Evolutionary conservation across 2,888 invertebrate genomes (phyloP).

Genomic region (Lasioglossum oenotherae): DNA sequence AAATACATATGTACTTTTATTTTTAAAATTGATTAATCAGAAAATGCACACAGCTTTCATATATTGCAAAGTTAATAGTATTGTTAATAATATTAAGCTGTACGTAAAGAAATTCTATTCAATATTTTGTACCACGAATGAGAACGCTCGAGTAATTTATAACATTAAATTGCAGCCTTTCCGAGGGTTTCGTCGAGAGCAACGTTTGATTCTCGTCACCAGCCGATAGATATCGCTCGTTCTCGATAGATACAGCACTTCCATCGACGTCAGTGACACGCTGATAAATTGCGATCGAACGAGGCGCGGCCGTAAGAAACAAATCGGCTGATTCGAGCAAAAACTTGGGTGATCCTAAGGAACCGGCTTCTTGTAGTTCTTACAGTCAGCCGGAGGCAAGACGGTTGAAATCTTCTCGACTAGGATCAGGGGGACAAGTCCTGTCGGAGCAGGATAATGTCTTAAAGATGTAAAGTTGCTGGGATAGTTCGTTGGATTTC

Average conservation of each 20-base stretch:
- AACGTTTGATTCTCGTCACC: conserved; percentile 12
- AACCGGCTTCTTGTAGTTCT: conserved; percentile 29
- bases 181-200: background rate
- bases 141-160: background rate
- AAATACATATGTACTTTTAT: too few species aligned
- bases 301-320: conserved; percentile 20
- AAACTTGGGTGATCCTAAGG: conserved; percentile 41
- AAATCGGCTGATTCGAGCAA: conserved; percentile 52
- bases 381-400: conserved; percentile 4
- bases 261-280: conserved; percentile 16
- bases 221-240: background rate
- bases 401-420: conserved; percentile 24
- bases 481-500: conserved; percentile 26
- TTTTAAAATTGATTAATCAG: too few species aligned
- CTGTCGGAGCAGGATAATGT: conserved; percentile 38
- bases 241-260: conserved; percentile 24
- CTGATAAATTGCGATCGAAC: conserved; percentile 62
- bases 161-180: background rate
- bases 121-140: background rate
- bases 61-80: too few species aligned
- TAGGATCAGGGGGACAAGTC: conserved; percentile 30
- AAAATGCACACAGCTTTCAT: too few species aligned
- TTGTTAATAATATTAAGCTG: too few species aligned
- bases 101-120: background rate
- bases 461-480: conserved; percentile 37